Percentiles rank a stretch among this genome's conserved stretches.
Evolutionary conservation across 2,888 invertebrate genomes (phyloP).

Genomic region (Phrixothrix hirtus): DNA sequence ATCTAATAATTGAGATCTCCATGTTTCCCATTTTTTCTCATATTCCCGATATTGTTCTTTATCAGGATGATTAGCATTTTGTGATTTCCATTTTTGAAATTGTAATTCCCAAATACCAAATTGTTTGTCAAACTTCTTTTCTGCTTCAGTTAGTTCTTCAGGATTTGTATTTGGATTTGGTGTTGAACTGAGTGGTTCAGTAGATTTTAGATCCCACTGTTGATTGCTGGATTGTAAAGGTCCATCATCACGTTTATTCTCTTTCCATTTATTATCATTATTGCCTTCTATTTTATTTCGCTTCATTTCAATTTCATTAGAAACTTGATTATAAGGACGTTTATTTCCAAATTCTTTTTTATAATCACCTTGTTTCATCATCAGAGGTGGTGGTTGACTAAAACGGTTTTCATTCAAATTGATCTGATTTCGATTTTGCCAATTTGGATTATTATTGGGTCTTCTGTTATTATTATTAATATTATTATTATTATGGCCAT

Average conservation of each 20-base stretch:
- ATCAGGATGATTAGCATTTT: conserved; percentile 90
- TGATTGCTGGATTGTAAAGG: conserved; percentile 1
- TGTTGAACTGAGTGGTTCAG: background rate
- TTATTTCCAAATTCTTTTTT: conserved; percentile 22
- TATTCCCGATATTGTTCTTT: conserved; percentile 83
- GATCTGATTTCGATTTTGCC: conserved; percentile 18
- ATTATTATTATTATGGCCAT: too few relatives aligned
- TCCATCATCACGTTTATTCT: too few relatives aligned
- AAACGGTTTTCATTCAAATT: conserved; percentile 4
- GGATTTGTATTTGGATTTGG: background rate
- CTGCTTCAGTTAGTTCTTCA: conserved; percentile 65
- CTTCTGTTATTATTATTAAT: conserved; percentile 13
- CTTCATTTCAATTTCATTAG: conserved; percentile 34
- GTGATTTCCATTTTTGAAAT: conserved; percentile 88
- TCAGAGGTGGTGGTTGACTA: conserved; percentile 16
- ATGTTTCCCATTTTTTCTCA: conserved; percentile 86
- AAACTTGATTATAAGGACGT: conserved; percentile 22
- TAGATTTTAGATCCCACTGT: too few relatives aligned
- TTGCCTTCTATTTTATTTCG: conserved; percentile 24
- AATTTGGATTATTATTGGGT: conserved; percentile 9
- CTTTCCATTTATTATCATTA: conserved; percentile 9
- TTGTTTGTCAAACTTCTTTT: conserved; percentile 84
- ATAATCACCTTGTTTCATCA: conserved; percentile 2
- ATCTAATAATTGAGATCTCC: conserved; percentile 76
- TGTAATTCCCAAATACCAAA: conserved; percentile 91